Conservation (phyloP, 2,888 invertebrate genomes). For the Polymixis flavicincta region DNA sequence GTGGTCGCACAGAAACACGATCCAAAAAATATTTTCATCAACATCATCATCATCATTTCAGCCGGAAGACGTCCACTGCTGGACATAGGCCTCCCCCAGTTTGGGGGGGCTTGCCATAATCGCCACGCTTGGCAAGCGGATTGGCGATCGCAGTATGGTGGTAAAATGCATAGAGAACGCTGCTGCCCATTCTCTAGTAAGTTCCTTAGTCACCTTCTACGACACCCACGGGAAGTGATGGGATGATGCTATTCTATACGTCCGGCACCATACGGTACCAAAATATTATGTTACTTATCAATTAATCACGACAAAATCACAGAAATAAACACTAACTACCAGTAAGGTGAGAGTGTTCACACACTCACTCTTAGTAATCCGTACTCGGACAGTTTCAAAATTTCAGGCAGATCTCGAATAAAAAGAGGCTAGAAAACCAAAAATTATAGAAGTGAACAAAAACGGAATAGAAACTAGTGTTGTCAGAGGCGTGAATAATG, state of each 20-base stretch:
- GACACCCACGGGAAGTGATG: no score
- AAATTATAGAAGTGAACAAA: conserved; percentile 25
- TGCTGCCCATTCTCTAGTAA: no score
- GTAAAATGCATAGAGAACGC: no score
- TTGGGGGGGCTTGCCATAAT: no score
- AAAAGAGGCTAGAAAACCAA: neutral
- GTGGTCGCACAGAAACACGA: neutral
- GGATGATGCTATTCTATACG: no score
- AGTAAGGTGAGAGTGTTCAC: neutral
- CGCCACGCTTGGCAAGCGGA: no score
- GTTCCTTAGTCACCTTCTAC: no score
- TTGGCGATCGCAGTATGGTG: no score
- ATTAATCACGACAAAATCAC: neutral
- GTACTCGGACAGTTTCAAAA: neutral
- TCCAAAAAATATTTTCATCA: neutral
- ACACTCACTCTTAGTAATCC: neutral
- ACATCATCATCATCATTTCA: no score
- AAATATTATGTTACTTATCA: neutral
- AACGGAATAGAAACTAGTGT: conserved; percentile 37
- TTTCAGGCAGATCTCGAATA: neutral
- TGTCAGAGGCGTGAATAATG: conserved; percentile 41
- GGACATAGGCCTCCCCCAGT: no score
- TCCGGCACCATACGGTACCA: no score
- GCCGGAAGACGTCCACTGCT: no score
- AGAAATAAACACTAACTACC: neutral